These are phyloP conservation scores for Pelusios castaneus DNA, from an alignment of 2,113 vertebrate genomes.

Conservation along the genomic window DNA sequence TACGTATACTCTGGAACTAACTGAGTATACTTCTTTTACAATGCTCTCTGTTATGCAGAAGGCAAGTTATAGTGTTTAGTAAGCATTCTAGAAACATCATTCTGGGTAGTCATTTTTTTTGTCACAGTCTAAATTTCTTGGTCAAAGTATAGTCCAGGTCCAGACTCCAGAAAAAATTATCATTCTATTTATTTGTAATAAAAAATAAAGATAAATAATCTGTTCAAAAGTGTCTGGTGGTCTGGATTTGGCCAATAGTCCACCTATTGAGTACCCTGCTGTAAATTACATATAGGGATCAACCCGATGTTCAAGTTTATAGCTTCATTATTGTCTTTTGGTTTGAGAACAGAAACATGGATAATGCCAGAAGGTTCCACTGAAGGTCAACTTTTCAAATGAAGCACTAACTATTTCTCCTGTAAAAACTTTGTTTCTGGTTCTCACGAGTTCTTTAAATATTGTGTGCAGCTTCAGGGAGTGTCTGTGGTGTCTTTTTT, in stretches of 20 bases:
- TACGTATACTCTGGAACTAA: background rate
- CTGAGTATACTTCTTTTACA: background rate
- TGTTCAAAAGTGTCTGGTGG: too few relatives aligned
- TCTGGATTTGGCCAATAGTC: too few relatives aligned
- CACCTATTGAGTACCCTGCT: background rate
- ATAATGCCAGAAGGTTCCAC: background rate
- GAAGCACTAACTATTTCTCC: background rate
- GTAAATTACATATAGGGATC: background rate
- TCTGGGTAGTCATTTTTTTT: background rate
- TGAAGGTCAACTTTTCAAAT: background rate
- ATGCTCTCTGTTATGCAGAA: background rate
- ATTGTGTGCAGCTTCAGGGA: constrained; percentile 2
- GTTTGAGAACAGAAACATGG: background rate
- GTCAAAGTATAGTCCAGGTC: too few relatives aligned
- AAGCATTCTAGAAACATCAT: background rate
- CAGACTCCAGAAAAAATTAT: too few relatives aligned
- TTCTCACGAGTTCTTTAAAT: background rate
- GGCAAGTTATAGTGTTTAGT: too few relatives aligned
- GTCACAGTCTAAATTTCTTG: too few relatives aligned
- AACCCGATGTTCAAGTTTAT: background rate
- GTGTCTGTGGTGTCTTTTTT: background rate
- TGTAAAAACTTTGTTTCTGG: background rate
- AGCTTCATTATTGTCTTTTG: background rate
- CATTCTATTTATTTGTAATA: too few relatives aligned
- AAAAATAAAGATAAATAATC: too few relatives aligned